Conservation (phyloP, 2,888 invertebrate species). For the Tenthredo distinguenda region DNA sequence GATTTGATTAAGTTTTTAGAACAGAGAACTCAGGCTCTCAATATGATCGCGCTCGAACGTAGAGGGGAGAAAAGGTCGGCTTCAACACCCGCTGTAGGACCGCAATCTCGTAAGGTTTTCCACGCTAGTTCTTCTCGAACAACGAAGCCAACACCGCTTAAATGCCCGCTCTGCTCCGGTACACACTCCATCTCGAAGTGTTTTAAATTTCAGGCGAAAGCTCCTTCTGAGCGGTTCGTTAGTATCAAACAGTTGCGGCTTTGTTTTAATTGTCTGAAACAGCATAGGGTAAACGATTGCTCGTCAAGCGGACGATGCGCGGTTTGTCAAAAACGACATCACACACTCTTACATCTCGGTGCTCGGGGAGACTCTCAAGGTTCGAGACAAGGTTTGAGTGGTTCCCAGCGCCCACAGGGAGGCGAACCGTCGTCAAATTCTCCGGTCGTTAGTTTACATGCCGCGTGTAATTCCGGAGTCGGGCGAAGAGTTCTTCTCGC, state of each 20-base stretch:
- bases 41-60: constrained; percentile 13
- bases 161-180: constrained; percentile 6
- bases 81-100: background rate
- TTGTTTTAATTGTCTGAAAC: constrained; percentile 51
- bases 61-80: constrained; percentile 21
- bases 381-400: background rate
- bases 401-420: background rate
- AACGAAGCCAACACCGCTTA: background rate
- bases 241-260: background rate
- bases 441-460: background rate
- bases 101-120: constrained; percentile 21
- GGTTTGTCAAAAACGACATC: constrained; percentile 8
- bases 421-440: background rate
- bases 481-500: constrained; percentile 30
- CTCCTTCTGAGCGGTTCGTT: background rate
- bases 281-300: constrained; percentile 4
- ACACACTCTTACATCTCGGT: constrained; percentile 21
- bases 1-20: constrained; percentile 27
- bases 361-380: background rate
- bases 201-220: constrained; percentile 6
- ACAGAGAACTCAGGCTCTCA: constrained; percentile 34
- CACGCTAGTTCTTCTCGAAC: constrained; percentile 19
- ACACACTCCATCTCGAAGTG: constrained; percentile 37
- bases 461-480: background rate
- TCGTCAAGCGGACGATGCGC: background rate